Conservation (phyloP, 2,888 invertebrate genomes). For the Drosophila lutescens region DNA sequence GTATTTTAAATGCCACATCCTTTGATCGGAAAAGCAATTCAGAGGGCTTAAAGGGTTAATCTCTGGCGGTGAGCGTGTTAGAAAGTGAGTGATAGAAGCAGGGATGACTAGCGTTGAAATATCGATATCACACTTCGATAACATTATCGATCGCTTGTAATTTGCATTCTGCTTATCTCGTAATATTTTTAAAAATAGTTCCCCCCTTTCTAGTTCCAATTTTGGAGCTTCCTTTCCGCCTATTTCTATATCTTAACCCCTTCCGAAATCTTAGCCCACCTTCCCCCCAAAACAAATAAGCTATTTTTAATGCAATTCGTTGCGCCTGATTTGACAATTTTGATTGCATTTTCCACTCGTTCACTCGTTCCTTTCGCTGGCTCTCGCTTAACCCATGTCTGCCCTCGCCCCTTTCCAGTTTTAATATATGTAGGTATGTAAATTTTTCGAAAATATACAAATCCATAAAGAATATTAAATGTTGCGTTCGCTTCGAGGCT, state of each 20-base stretch:
- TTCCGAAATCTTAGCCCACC: neutral
- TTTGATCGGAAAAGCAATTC: neutral
- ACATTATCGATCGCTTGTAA: too few species aligned
- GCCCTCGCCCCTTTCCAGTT: neutral
- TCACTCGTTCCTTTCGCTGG: conserved; percentile 17
- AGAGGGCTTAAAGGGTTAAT: conserved; percentile 2
- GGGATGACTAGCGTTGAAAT: too few species aligned
- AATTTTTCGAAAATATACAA: conserved; percentile 31
- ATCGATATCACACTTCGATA: too few species aligned
- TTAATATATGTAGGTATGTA: conserved; percentile 23
- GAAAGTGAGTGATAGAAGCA: too few species aligned
- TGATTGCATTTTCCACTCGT: conserved; percentile 63
- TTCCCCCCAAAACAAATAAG: conserved; percentile 1
- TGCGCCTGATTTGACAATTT: conserved; percentile 77
- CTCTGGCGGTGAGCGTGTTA: neutral
- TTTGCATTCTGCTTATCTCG: too few species aligned
- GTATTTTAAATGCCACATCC: conserved; percentile 8
- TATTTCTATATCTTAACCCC: neutral
- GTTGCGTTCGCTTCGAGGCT: conserved; percentile 32
- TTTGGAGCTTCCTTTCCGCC: neutral
- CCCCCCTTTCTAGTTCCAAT: neutral
- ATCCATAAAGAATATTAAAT: conserved; percentile 35
- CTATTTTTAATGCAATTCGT: conserved; percentile 73
- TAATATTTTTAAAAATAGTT: too few species aligned
- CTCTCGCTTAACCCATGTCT: conserved; percentile 11